Evolutionary conservation across 1,140 invertebrate genomes (phyloP), one percentile per base, ranked within the genome.

Genomic region (Philopotamus ludificatus): DNA sequence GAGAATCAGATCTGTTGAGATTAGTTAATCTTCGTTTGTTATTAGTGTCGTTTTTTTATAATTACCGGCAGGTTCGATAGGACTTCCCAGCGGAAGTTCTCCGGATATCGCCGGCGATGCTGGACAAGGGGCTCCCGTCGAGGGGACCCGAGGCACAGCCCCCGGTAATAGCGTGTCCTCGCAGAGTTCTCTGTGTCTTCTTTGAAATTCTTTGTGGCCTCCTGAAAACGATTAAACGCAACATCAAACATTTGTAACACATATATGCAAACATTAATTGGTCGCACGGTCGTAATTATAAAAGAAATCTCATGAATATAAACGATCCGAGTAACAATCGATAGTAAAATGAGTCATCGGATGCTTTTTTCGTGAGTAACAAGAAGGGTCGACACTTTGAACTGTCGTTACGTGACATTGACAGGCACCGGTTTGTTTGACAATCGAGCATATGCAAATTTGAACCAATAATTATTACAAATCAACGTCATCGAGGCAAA

Each of bases 121-220:
- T 16, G 76, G 73, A 15, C 74, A 73, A 3, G 76, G 71, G 15
- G 74, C 73, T 49, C 76, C 63, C n/a, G 74, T 71, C 39, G 70
- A 59, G 44, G 74, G 69, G 16, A 65, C 65, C 51, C 57, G 26
- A n/a, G 63, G 68, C 53, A 71, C 68, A 28, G 70, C 73, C 10
- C 74, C 71, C 16, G 81, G 78, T 23, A 84, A 73, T 1, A 86
- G 73, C 8, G 84, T 80, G 70, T 85, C 83, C 65, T 87, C 86
- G 76, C 85, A 87, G 12, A 86, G 75, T 59, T 88, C 85, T 72
- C 82, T 82, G 72, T 89, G 85, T 68, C 84, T 81, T 67, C 82
- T 78, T 68, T 83, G 82, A 74, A 88, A 89, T 72, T 89, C 87
- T 74, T 85, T 84, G 74, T 88, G 87, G 70, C 87, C 87, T 72